Evolutionary conservation across 2,113 vertebrate genomes (phyloP).

Genomic region (Paramormyrops kingsleyae): DNA sequence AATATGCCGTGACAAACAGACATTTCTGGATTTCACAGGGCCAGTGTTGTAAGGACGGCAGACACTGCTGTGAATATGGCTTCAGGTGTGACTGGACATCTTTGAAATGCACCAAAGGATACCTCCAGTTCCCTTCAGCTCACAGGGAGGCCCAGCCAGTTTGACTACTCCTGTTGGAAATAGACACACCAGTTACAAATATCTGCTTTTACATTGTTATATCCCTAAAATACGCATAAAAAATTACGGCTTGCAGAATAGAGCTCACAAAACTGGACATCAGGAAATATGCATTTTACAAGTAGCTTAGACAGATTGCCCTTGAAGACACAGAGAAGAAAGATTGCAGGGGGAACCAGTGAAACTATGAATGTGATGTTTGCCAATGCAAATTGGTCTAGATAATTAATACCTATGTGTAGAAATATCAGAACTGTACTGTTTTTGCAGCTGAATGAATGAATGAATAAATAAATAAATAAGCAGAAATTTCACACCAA

Average conservation of each 20-base stretch:
- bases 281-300: neutral
- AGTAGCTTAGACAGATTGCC: neutral
- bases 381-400: neutral
- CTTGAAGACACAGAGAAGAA: neutral
- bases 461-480: neutral
- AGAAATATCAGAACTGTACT: neutral
- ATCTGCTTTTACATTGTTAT: neutral
- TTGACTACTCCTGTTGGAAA: neutral
- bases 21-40: constrained; percentile 46
- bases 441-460: neutral
- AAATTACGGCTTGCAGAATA: neutral
- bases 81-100: constrained; percentile 39
- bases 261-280: neutral
- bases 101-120: constrained; percentile 31
- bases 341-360: neutral
- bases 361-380: neutral
- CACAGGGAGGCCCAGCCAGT: neutral
- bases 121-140: constrained; percentile 27
- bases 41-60: constrained; percentile 52
- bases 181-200: neutral
- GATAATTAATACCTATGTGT: neutral
- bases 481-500: neutral
- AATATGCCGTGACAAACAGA: neutral
- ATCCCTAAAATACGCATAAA: neutral
- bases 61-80: constrained; percentile 53